phyloP scores from a whole-genome alignment of 2,888 invertebrate genomes.

The Rhingia campestris region DNA sequence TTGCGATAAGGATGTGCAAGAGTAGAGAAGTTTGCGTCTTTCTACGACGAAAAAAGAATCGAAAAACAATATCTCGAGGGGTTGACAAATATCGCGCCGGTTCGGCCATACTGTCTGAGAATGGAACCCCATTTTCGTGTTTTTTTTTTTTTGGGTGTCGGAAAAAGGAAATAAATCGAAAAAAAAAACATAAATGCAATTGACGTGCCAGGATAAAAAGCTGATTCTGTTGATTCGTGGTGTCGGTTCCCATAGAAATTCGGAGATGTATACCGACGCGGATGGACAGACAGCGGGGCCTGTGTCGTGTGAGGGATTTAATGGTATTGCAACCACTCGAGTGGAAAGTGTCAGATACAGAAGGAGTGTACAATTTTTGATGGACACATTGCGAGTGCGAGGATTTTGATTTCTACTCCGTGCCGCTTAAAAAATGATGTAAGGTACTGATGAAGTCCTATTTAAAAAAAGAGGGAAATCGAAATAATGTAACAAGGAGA shows the following conservation, averaged over 20 bases:
- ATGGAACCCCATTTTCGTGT: constrained; percentile 38
- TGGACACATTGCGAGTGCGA: constrained; percentile 59
- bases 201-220: constrained; percentile 72
- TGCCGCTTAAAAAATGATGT: constrained; percentile 8
- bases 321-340: constrained; percentile 71
- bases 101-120: constrained; percentile 3
- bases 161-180: constrained; percentile 53
- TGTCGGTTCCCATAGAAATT: constrained; percentile 68
- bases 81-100: constrained; percentile 60
- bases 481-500: constrained; percentile 8
- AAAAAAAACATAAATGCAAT: constrained; percentile 65
- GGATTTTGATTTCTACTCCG: constrained; percentile 54
- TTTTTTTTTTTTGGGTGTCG: constrained; percentile 11
- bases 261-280: constrained; percentile 21
- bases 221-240: constrained; percentile 67
- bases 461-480: constrained; percentile 8
- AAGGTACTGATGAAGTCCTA: constrained; percentile 17
- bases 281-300: constrained; percentile 31
- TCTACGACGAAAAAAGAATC: not conserved
- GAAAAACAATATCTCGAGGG: constrained; percentile 66
- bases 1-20: constrained; percentile 56
- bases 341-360: constrained; percentile 74
- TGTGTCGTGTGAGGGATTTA: constrained; percentile 65
- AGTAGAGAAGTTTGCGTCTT: constrained; percentile 14
- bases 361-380: constrained; percentile 58